Percentiles rank a stretch among this genome's conserved stretches.
These are phyloP conservation scores for Centroberyx gerrardi DNA, from an alignment of 2,797 vertebrate species.

Conservation along the genomic window DNA sequence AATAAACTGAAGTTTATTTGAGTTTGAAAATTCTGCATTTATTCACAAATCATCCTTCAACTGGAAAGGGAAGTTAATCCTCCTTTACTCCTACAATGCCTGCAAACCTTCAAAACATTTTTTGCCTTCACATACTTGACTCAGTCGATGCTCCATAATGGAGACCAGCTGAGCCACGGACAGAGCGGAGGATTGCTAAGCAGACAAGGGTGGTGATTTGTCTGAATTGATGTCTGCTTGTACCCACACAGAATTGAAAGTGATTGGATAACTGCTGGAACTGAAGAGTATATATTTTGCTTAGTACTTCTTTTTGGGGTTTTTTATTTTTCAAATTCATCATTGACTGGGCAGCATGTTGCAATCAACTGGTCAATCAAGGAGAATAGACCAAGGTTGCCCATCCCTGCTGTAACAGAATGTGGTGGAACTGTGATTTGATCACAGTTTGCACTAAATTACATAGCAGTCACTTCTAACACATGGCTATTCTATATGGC, in stretches of 20 bases:
- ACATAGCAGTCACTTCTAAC: not conserved
- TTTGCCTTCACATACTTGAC: not conserved
- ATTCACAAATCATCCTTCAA: too few relatives aligned
- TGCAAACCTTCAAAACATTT: not conserved
- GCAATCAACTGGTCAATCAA: not conserved
- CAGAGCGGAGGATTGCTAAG: not conserved
- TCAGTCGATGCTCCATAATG: not conserved
- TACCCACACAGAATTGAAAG: not conserved
- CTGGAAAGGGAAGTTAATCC: not conserved
- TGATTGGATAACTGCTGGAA: not conserved
- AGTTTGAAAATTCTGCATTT: conserved; percentile 9
- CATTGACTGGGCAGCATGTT: not conserved
- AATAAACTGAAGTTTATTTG: not conserved
- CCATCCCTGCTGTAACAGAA: not conserved
- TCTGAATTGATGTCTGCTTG: too few relatives aligned
- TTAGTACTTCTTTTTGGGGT: not conserved
- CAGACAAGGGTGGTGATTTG: too few relatives aligned
- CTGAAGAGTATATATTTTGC: not conserved
- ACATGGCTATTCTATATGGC: not conserved
- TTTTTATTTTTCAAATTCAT: not conserved
- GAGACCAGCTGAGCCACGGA: not conserved
- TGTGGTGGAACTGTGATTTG: conserved; percentile 10
- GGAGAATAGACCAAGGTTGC: not conserved
- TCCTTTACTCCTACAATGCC: conserved; percentile 15
- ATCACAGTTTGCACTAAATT: not conserved